phyloP scores from a whole-genome alignment of 2,113 vertebrate genomes.

The Planiliza haematocheilus region DNA sequence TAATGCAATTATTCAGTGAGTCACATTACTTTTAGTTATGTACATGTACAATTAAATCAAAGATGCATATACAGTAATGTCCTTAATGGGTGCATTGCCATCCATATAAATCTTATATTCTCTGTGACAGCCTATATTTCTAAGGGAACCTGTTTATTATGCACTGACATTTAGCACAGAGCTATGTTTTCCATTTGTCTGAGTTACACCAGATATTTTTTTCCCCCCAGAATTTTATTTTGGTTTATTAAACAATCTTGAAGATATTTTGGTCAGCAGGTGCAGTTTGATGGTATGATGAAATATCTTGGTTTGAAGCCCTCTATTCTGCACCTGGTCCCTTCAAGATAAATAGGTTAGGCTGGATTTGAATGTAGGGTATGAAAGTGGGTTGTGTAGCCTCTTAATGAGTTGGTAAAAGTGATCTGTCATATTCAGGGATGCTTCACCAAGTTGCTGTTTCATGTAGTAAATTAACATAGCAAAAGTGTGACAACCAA shows the following conservation, averaged over 20 bases:
- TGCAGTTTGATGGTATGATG: background rate
- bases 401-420: background rate
- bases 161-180: background rate
- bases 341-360: background rate
- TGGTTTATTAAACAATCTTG: background rate
- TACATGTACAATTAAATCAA: too few species aligned
- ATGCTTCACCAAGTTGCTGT: background rate
- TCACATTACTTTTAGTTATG: background rate
- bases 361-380: background rate
- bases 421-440: background rate
- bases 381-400: background rate
- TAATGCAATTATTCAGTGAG: background rate
- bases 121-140: background rate
- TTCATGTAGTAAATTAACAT: background rate
- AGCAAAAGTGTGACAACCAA: conserved; percentile 4
- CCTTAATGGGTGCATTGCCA: too few species aligned
- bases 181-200: background rate
- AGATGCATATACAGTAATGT: too few species aligned
- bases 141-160: background rate
- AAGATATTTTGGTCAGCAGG: background rate
- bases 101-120: background rate
- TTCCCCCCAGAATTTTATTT: background rate
- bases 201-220: background rate
- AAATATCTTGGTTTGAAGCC: background rate
- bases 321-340: background rate